Percentiles rank a stretch among this genome's conserved stretches.
Evolutionary conservation across 2,797 vertebrate genomes (phyloP).

Genomic region (Coracias cyanogaster): DNA sequence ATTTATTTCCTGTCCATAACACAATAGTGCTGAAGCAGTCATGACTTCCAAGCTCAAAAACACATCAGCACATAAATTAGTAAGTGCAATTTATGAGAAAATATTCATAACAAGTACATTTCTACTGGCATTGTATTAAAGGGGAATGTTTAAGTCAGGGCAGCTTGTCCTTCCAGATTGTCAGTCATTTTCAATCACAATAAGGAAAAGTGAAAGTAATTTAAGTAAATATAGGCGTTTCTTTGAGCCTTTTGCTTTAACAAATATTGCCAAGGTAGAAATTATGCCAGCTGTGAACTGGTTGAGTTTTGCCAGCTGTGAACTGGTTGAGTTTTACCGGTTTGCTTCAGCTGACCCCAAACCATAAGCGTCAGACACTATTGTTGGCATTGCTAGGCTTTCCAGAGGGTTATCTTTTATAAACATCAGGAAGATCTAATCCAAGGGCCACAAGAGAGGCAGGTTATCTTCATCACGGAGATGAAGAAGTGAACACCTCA

Average conservation of each 20-base stretch:
- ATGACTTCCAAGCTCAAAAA: conserved; percentile 38
- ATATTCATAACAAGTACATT: conserved; percentile 36
- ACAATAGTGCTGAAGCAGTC: background rate
- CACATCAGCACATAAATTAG: conserved; percentile 53
- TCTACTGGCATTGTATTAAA: conserved; percentile 31
- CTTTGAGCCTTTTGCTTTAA: background rate
- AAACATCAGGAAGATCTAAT: conserved; percentile 35
- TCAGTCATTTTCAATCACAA: background rate
- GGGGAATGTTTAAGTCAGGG: conserved; percentile 9
- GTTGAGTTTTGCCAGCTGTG: background rate
- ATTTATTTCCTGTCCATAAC: conserved; percentile 50
- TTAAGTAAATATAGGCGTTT: background rate
- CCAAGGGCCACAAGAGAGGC: background rate
- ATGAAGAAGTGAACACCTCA: background rate
- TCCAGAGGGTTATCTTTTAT: conserved; percentile 15
- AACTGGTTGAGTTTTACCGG: background rate
- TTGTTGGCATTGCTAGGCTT: background rate
- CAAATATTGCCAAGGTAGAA: background rate
- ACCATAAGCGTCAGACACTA: background rate
- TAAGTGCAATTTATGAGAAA: conserved; percentile 48
- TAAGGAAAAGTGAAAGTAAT: background rate
- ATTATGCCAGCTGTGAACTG: background rate
- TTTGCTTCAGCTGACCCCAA: conserved; percentile 14
- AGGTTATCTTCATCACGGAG: conserved; percentile 28
- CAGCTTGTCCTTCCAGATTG: conserved; percentile 22